These are phyloP conservation scores for Ammodytes dubius DNA, from an alignment of 2,113 vertebrate genomes.

Conservation along the genomic window DNA sequence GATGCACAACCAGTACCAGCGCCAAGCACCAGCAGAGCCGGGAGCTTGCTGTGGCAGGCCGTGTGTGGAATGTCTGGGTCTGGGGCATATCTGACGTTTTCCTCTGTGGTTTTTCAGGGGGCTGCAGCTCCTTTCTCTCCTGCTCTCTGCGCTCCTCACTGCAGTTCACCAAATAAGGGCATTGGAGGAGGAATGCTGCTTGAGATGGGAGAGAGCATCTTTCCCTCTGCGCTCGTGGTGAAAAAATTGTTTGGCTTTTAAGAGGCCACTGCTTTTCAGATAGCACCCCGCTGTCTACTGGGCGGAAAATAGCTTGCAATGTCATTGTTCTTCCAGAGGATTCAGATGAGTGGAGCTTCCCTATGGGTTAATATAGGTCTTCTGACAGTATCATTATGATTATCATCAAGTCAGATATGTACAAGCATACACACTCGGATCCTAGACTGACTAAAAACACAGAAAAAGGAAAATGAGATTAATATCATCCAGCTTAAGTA, in stretches of 20 bases:
- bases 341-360: constrained; percentile 12
- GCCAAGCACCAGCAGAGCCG: constrained; percentile 49
- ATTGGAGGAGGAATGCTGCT: constrained; percentile 81
- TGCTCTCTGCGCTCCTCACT: constrained; percentile 67
- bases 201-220: constrained; percentile 79
- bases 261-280: constrained; percentile 52
- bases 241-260: constrained; percentile 74
- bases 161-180: constrained; percentile 88
- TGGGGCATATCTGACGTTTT: constrained; percentile 80
- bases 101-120: constrained; percentile 79
- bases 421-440: not conserved
- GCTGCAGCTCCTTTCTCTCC: constrained; percentile 68
- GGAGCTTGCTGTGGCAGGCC: constrained; percentile 62
- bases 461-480: not conserved
- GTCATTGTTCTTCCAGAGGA: constrained; percentile 32
- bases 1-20: constrained; percentile 25
- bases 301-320: constrained; percentile 37
- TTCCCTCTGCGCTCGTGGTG: constrained; percentile 60
- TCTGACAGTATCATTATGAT: not conserved
- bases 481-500: no score
- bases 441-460: no score
- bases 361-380: not conserved
- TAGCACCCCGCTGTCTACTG: constrained; percentile 49
- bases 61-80: constrained; percentile 82
- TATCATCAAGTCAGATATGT: no score